Percentiles rank a stretch among this genome's conserved stretches.
Evolutionary conservation across 2,797 vertebrate species (phyloP).

Genomic region (Bovichtus diacanthus): DNA sequence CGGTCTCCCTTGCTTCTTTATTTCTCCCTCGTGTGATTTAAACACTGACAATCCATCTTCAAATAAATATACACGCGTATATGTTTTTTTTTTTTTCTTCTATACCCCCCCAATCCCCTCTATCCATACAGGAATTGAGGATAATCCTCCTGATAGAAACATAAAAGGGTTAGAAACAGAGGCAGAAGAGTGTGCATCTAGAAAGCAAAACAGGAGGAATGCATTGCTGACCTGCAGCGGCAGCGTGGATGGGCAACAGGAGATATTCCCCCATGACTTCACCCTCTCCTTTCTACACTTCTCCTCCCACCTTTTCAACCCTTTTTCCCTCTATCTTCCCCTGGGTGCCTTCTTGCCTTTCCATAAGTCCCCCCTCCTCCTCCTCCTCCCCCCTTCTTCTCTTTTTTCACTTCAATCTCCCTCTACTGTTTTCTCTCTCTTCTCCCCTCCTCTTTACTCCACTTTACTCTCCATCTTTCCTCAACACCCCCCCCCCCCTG

Average conservation of each 20-base stretch:
- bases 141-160: conserved; percentile 76
- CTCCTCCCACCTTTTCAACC: conserved; percentile 79
- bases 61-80: conserved; percentile 74
- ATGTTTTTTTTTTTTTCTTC: conserved; percentile 32
- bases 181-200: conserved; percentile 49
- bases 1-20: conserved; percentile 36
- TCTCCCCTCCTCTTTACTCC: conserved; percentile 23
- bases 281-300: conserved; percentile 75
- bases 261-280: conserved; percentile 74
- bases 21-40: conserved; percentile 67
- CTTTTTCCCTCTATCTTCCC: conserved; percentile 70
- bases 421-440: conserved; percentile 29
- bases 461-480: conserved; percentile 15
- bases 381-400: background rate
- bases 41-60: conserved; percentile 80
- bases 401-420: conserved; percentile 38
- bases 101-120: conserved; percentile 59
- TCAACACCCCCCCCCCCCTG: conserved; percentile 8
- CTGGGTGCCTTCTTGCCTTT: conserved; percentile 66
- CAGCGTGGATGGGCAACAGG: conserved; percentile 63
- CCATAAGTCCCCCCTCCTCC: conserved; percentile 31
- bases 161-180: conserved; percentile 39
- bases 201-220: conserved; percentile 77
- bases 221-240: conserved; percentile 71
- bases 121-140: conserved; percentile 73